Evolutionary conservation across 1,140 invertebrate species (phyloP), one percentile per base, ranked within the genome.

Genomic region (Zeugodacus cucurbitae): DNA sequence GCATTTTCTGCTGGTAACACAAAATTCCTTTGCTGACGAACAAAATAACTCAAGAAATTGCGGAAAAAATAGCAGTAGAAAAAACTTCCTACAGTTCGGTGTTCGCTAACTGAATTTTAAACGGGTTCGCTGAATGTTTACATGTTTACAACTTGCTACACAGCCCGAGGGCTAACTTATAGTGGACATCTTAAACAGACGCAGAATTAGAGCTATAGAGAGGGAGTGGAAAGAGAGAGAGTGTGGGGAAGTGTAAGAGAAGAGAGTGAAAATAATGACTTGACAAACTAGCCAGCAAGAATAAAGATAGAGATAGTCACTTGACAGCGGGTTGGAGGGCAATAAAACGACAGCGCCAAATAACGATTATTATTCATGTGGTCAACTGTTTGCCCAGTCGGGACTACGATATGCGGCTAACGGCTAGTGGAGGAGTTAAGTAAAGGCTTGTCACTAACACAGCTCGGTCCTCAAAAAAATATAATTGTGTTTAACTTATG

Each of bases 351-450:
- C 34, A 22, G 67, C 32, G 32, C 1, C 8, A 74, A 10, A 20
- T 41, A 37, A 8, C 67, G 67, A 74, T 74, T 74, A 74, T 74
- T 74, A 74, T 74, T 74, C 67, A 74, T 74, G 67, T 37, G 67
- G 67, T 74, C 67, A 74, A 74, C 67, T 74, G 67, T 37, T 41
- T 74, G 34, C 20, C 67, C 67, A 74, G 67, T 34, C 32, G 32
- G 32, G 64, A 67, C 64, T 67, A 3, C 14, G 64, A 29, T 32
- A 67, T 17, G 34, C 34, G 32, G 17, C 41, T 17, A 67, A 29
- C 29, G 32, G 11, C 64, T 5, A 67, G 64, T 2, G 64, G 29
- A 32, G 58, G 64, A 34, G 64, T 6, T 10, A 32, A 34, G 6
- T 34, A 34, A 67, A 34, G 64, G 64, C 32, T 67, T 67, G 64